phyloP scores from a whole-genome alignment of 2,888 invertebrate species.

The Scelioninae gen. 2 region DNA sequence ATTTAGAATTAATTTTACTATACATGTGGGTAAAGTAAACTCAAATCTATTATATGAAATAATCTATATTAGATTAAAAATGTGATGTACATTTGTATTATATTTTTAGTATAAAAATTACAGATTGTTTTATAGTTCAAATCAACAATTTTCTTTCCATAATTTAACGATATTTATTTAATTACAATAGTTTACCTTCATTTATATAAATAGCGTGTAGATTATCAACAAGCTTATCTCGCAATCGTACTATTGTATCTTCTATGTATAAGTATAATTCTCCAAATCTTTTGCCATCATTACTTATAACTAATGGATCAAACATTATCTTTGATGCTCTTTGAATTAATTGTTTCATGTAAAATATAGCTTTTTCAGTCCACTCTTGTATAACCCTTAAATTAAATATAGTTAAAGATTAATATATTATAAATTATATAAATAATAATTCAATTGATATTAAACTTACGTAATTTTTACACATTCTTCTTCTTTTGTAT shows the following conservation, averaged over 20 bases:
- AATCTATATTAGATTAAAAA: too few species aligned
- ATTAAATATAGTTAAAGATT: too few species aligned
- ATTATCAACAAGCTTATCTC: slow-evolving; percentile 64
- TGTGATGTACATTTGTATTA: too few species aligned
- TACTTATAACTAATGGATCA: slow-evolving; percentile 61
- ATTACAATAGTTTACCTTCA: slow-evolving; percentile 55
- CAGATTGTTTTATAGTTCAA: too few species aligned
- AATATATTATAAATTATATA: slow-evolving; percentile 6
- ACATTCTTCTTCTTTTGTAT: slow-evolving; percentile 7
- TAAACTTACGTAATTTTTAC: slow-evolving; percentile 39
- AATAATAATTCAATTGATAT: neutral
- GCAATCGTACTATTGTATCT: slow-evolving; percentile 63
- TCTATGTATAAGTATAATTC: slow-evolving; percentile 69
- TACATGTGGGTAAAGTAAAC: too few species aligned
- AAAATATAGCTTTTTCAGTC: slow-evolving; percentile 63
- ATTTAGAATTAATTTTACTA: too few species aligned
- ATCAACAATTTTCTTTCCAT: too few species aligned
- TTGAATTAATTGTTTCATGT: slow-evolving; percentile 63
- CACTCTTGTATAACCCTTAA: slow-evolving; percentile 62
- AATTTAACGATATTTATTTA: too few species aligned
- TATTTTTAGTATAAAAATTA: too few species aligned
- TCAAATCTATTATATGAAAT: too few species aligned
- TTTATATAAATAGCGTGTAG: slow-evolving; percentile 64
- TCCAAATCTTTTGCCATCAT: slow-evolving; percentile 64
- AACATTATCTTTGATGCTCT: slow-evolving; percentile 65